Conservation (phyloP, 2,888 invertebrate genomes). For the Hirtodrosophila histrioides region DNA sequence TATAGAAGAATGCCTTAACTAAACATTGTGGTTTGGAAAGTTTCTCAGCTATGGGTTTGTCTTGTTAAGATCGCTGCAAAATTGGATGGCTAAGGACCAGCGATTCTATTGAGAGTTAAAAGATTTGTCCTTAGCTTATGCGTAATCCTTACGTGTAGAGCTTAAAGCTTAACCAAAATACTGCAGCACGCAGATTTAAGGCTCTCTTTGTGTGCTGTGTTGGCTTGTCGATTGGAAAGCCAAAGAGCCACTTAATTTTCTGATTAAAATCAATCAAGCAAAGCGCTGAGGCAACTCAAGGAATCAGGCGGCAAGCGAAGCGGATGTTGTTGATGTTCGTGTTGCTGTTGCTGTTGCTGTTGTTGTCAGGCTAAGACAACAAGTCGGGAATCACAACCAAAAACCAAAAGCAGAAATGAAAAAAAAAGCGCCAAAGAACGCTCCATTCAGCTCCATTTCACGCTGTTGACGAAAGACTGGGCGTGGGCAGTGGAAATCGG, state of each 20-base stretch:
- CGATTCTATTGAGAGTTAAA: too few relatives aligned
- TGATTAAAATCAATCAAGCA: conserved; percentile 81
- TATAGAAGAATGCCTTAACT: too few relatives aligned
- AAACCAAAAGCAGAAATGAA: not conserved
- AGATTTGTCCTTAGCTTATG: too few relatives aligned
- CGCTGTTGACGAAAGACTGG: not conserved
- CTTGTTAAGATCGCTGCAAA: too few relatives aligned
- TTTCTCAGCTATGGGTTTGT: too few relatives aligned
- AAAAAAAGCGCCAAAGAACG: conserved; percentile 18
- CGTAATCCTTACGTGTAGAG: too few relatives aligned
- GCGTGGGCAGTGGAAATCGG: conserved; percentile 18
- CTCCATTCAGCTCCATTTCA: not conserved
- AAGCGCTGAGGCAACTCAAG: conserved; percentile 49
- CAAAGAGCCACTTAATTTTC: conserved; percentile 73
- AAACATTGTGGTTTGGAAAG: too few relatives aligned
- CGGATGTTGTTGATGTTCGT: conserved; percentile 1
- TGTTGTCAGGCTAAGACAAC: conserved; percentile 44
- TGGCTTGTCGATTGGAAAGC: conserved; percentile 26
- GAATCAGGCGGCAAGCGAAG: conserved; percentile 46
- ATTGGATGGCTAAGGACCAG: too few relatives aligned
- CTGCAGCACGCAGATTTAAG: too few relatives aligned
- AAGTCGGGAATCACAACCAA: conserved; percentile 6
- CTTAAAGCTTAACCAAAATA: too few relatives aligned
- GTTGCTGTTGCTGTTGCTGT: conserved; percentile 7
- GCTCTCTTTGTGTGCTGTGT: conserved; percentile 6